These are phyloP conservation scores for Piezodorus guildinii DNA, from an alignment of 1,140 invertebrate species.

Conservation along the genomic window DNA sequence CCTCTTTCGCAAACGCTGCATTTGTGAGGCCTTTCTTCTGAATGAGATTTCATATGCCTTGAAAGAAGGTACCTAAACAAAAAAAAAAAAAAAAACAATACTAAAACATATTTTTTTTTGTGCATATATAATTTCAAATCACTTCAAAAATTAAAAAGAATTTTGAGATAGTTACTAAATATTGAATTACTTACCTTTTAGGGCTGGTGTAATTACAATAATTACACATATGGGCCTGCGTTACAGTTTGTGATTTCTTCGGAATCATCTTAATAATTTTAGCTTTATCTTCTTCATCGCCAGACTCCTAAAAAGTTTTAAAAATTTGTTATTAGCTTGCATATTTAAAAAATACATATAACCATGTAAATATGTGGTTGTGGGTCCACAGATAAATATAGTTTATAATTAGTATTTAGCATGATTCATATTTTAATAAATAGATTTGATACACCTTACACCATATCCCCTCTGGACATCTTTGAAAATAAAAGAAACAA, in stretches of 20 bases:
- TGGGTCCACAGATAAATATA: too few relatives aligned
- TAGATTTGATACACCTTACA: too few relatives aligned
- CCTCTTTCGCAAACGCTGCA: slow-evolving; percentile 88
- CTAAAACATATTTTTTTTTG: too few relatives aligned
- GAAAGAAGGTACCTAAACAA: slow-evolving; percentile 63
- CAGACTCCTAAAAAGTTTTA: slow-evolving; percentile 40
- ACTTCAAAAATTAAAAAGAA: too few relatives aligned
- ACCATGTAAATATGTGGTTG: too few relatives aligned
- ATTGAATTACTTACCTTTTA: slow-evolving; percentile 45
- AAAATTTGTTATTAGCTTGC: too few relatives aligned
- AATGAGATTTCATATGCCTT: slow-evolving; percentile 91
- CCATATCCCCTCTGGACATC: too few relatives aligned
- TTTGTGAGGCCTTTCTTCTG: slow-evolving; percentile 86
- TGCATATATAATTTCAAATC: too few relatives aligned
- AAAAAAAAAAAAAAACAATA: background rate
- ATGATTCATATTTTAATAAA: too few relatives aligned
- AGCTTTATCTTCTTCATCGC: slow-evolving; percentile 56
- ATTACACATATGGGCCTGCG: slow-evolving; percentile 69
- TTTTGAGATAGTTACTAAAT: background rate
- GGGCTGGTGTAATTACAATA: slow-evolving; percentile 84
- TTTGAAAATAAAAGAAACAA: too few relatives aligned
- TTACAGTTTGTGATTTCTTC: slow-evolving; percentile 56
- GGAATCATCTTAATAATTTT: slow-evolving; percentile 54
- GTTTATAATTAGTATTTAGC: too few relatives aligned
- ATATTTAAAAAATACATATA: too few relatives aligned